phyloP scores from a whole-genome alignment of 2,113 vertebrate genomes.

The Eolophus roseicapilla region DNA sequence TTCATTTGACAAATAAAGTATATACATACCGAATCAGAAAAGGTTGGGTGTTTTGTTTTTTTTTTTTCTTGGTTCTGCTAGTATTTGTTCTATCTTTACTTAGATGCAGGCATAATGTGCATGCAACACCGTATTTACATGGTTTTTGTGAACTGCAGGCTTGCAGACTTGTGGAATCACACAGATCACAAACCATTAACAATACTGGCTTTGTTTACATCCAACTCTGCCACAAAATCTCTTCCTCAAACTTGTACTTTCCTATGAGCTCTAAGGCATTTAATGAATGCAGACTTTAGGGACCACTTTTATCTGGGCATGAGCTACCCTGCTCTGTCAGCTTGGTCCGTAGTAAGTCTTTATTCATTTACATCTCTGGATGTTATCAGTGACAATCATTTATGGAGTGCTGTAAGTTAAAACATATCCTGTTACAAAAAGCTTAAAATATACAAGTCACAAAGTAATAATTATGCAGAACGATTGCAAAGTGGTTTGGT shows the following conservation, averaged over 20 bases:
- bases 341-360: background rate
- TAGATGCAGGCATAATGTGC: background rate
- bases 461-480: background rate
- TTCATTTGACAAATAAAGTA: background rate
- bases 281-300: slow-evolving; percentile 17
- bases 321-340: background rate
- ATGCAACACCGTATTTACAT: background rate
- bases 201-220: slow-evolving; percentile 49
- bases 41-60: rapidly evolving
- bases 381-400: rapidly evolving
- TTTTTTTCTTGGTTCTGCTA: background rate
- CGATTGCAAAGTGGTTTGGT: background rate
- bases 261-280: background rate
- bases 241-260: slow-evolving; percentile 50
- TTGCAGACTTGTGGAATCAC: slow-evolving; percentile 43
- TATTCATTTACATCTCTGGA: background rate
- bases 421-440: background rate
- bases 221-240: slow-evolving; percentile 24
- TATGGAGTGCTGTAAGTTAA: background rate
- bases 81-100: background rate
- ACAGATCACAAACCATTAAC: slow-evolving; percentile 44
- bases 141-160: slow-evolving; percentile 7
- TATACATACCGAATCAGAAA: background rate
- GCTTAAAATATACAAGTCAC: background rate
- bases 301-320: slow-evolving; percentile 8